Base-by-base conservation (phyloP, 1,140 invertebrate genomes). In the Telenomus remus region DNA sequence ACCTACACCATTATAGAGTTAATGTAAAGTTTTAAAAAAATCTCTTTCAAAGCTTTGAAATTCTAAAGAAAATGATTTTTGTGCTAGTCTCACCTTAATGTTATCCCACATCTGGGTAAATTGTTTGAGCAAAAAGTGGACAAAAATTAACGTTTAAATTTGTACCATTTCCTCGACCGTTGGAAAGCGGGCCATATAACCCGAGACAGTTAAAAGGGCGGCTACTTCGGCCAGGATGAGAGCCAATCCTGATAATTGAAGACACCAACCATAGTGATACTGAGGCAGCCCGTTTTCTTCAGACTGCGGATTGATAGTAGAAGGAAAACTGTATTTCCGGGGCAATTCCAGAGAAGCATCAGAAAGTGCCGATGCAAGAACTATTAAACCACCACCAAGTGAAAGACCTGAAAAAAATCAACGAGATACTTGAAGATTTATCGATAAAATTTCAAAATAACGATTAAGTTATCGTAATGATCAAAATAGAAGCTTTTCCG, bases 181-280 rank as follows among this genome's bases (percentile, higher is more conserved):
- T 4, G 90, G 88, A 79, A 91, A 92, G 49, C 91, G 86, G 37
- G 91, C 89, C 79, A 92, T 88, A 82, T 92, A 92, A 35, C 91
- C 91, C 0, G 90, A 90, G 35, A 93, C 90, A 44, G 90, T 91
- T 55, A 93, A 87, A 13, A 92, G 87, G 0, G 91, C 93, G 0
- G 92, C 90, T 50, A 93, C 81, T 85, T 93, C 92, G 7, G 92
- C 90, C 76, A 92, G 86, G 64, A 94, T 90, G 65, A 94, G 89
- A 42, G 92, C 91, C 39, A 90, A 86, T 19, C 91, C 91, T 4
- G 92, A 92, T 10, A 91, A 89, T 76, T 93, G 90, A 80, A 93
- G 93, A 60, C 92, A 92, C 92, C 92, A 93, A 46, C 92, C 93
- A 81, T 94, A 94, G 15, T 89, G 88, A 84, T 92, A 92, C 66